Conservation (phyloP, 2,113 vertebrate species). For the Oncorhynchus masou region DNA sequence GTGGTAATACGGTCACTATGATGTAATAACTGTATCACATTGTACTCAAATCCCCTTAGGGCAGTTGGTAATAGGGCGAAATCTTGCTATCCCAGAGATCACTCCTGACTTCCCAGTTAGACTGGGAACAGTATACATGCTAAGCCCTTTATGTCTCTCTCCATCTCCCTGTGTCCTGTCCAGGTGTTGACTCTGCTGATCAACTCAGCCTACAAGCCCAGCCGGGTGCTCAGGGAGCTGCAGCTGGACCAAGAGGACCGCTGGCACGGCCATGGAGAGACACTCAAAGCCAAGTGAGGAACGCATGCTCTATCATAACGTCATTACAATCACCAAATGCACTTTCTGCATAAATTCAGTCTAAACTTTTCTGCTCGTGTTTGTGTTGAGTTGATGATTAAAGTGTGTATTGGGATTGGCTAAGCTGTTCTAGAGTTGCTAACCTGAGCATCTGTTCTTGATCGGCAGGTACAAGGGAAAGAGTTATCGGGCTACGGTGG, state of each 20-base stretch:
- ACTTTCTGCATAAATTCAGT: too few species aligned
- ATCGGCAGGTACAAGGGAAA: constrained; percentile 91
- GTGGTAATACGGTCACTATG: too few species aligned
- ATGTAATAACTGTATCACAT: too few species aligned
- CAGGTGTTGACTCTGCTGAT: constrained; percentile 94
- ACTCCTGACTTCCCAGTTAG: too few species aligned
- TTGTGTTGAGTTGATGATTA: too few species aligned
- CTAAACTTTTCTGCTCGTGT: too few species aligned
- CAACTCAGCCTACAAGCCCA: constrained; percentile 97
- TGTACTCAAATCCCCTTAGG: too few species aligned
- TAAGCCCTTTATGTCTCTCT: neutral
- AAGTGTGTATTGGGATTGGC: too few species aligned
- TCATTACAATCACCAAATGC: constrained; percentile 3
- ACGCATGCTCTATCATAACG: constrained; percentile 3
- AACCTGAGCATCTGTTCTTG: neutral
- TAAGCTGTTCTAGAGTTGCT: neutral
- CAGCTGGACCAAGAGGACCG: constrained; percentile 93
- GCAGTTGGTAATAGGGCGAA: too few species aligned
- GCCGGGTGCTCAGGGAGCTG: constrained; percentile 92
- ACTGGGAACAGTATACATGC: too few species aligned
- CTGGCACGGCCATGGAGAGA: constrained; percentile 93
- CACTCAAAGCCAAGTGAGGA: constrained; percentile 96
- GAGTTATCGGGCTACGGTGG: constrained; percentile 94
- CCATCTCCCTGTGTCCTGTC: neutral
- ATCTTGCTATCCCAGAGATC: too few species aligned